Evolutionary conservation across 2,113 vertebrate species (phyloP), one percentile per base, ranked within the genome.

Genomic region (Poeciliopsis turrubarensis): DNA sequence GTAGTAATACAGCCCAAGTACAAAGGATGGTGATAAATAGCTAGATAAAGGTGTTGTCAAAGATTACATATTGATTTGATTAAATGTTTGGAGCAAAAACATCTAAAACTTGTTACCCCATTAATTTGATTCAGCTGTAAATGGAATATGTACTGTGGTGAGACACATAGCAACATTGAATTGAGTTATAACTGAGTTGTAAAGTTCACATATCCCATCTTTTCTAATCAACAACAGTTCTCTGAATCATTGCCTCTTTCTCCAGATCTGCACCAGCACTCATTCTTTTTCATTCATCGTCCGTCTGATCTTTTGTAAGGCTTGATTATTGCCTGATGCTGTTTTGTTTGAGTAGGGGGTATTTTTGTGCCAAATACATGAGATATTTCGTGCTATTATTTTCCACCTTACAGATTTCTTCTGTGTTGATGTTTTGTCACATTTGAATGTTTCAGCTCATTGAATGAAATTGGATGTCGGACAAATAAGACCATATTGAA

Each of bases 281-380:
- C 85, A 86, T 87, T 51, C 76, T 83, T 69, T 79, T 37, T 80
- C 87, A 89, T 86, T 25, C 72, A 73, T 85, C 78, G 44, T 44
- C 34, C 81, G 85, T 84, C 73, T 60, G 61, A 73, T 80, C 73
- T 73, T 72, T 70, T 77, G 81, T 62, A 61, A 22, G 70, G 66
- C 83, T 73, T 86, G 74, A 76, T 74, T 62, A 82, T 54, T 79
- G 75, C 68, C 22, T 78, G 72, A 51, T 68, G 60, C 66, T 44
- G 29, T 70, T 77, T 78, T 70, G 22, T 78, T 72, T 81, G 61
- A 72, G 34, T 77, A 37, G 65, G 72, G 64, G 73, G 65, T 57
- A 25, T 70, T 60, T 68, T 32, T 68, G 73, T 73, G 78, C 72
- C 65, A 57, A 26, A 69, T 64, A 30, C 32, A 62, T 41, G 39